Percentiles rank a stretch among this genome's conserved stretches.
Conservation (phyloP, 1,140 invertebrate genomes). For the Drosophila dunni region DNA sequence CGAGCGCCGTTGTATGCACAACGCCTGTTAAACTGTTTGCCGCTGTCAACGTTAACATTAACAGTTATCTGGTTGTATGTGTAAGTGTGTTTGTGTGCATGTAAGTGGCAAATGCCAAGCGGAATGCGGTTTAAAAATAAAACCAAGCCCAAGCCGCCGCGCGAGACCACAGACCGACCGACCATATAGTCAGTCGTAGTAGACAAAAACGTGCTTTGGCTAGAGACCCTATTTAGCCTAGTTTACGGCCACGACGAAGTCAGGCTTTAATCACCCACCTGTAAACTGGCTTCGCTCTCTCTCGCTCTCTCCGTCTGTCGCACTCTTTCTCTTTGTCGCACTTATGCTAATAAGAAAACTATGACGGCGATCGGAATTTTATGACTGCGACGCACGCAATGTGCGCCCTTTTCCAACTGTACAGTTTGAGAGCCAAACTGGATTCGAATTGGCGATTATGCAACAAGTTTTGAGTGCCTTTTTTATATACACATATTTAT, state of each 20-base stretch:
- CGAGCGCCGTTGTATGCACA: constrained; percentile 30
- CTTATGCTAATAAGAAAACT: constrained; percentile 64
- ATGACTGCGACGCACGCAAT: constrained; percentile 39
- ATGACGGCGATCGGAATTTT: constrained; percentile 39
- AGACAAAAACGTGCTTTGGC: constrained; percentile 76
- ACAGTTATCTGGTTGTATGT: constrained; percentile 2
- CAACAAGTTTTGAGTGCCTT: constrained; percentile 44
- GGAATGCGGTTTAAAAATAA: constrained; percentile 81
- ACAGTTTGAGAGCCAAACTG: constrained; percentile 46
- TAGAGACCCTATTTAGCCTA: constrained; percentile 79
- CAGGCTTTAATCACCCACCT: constrained; percentile 64
- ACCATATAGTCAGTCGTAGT: neutral
- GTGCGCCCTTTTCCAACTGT: constrained; percentile 39
- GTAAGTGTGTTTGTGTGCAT: constrained; percentile 6
- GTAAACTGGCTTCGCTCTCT: constrained; percentile 43
- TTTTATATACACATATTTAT: neutral
- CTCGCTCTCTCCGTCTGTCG: neutral
- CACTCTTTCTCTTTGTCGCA: neutral
- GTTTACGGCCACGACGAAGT: constrained; percentile 61
- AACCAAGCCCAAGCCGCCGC: constrained; percentile 59
- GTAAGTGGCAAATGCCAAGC: constrained; percentile 48
- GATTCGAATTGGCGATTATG: constrained; percentile 52
- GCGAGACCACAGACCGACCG: neutral
- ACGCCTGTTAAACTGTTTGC: constrained; percentile 56
- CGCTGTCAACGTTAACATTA: constrained; percentile 47